Evolutionary conservation across 2,888 invertebrate genomes (phyloP).

Genomic region (Priocnemis perturbator): DNA sequence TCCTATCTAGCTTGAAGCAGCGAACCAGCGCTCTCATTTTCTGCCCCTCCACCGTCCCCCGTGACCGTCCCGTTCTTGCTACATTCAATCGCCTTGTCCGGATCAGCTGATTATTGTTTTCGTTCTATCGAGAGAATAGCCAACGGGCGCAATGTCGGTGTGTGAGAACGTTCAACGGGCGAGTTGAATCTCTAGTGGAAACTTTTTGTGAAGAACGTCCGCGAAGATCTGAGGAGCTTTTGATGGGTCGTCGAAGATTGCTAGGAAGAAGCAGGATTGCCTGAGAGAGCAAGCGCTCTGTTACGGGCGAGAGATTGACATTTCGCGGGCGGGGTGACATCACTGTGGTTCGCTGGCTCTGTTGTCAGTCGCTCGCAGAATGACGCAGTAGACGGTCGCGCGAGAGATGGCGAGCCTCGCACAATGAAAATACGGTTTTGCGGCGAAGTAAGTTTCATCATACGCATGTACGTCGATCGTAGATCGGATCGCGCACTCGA

Average conservation of each 20-base stretch:
- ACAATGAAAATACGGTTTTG: slow-evolving; percentile 66
- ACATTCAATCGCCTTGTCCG: slow-evolving; percentile 1
- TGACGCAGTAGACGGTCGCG: slow-evolving; percentile 70
- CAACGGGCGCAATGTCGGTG: no score
- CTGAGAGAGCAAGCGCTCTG: no score
- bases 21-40: no score
- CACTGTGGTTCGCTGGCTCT: slow-evolving; percentile 48
- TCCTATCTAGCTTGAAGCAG: no score
- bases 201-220: no score
- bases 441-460: slow-evolving; percentile 61
- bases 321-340: slow-evolving; percentile 53
- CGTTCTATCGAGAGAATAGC: slow-evolving; percentile 3
- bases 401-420: slow-evolving; percentile 61
- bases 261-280: neutral
- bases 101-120: slow-evolving; percentile 11
- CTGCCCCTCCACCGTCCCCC: no score
- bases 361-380: slow-evolving; percentile 59
- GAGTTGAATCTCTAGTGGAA: no score
- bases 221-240: no score
- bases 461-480: neutral
- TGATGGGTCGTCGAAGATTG: neutral
- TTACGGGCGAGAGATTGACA: slow-evolving; percentile 44
- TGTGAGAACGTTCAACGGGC: no score
- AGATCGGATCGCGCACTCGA: no score
- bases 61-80: no score